These are phyloP conservation scores for Propithecus deckenii DNA, from an alignment of 2,797 vertebrate species.

Conservation along the genomic window DNA sequence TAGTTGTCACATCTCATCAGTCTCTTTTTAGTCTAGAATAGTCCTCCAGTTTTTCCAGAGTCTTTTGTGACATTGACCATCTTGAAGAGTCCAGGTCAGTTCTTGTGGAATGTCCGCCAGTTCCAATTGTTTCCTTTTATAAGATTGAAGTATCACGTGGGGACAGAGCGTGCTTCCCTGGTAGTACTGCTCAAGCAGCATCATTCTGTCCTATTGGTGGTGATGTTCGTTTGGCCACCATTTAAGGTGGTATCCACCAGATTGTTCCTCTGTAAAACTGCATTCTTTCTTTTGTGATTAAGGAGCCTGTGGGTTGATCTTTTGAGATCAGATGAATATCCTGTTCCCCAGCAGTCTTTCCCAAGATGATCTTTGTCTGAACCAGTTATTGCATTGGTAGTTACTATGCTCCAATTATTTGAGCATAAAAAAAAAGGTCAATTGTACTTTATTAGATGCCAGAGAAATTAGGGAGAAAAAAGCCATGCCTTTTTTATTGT, in stretches of 20 bases:
- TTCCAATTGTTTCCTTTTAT: neutral
- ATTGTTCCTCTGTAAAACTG: neutral
- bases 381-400: neutral
- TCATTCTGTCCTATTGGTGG: neutral
- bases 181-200: neutral
- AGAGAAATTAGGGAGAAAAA: conserved; percentile 53
- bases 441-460: neutral
- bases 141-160: neutral
- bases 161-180: neutral
- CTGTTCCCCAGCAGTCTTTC: neutral
- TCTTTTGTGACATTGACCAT: neutral
- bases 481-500: conserved; percentile 53
- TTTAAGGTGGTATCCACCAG: neutral
- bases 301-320: neutral
- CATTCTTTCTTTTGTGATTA: neutral
- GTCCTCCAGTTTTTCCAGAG: neutral
- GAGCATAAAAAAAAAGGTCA: neutral
- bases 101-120: neutral
- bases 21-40: neutral
- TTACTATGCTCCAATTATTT: neutral
- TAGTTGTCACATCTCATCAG: neutral
- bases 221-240: neutral
- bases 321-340: neutral
- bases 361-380: neutral
- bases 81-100: neutral